Base-by-base conservation (phyloP, 2,113 vertebrate species). In the Corydoras sp. region DNA sequence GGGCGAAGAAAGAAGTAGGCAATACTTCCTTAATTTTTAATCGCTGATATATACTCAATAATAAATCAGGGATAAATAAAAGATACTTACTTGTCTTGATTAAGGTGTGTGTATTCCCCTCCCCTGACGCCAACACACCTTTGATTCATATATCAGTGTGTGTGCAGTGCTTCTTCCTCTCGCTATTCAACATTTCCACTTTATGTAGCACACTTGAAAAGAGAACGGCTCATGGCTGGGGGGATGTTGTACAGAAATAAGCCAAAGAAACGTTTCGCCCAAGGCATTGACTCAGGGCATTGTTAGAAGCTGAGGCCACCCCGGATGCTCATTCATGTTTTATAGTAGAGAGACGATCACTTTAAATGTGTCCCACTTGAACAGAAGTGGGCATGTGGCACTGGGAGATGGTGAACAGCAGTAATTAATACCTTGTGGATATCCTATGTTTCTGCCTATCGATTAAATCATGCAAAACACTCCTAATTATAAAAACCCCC, bases 381-480 rank as follows among this genome's bases (percentile, higher is more conserved):
- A 78, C 74, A 78, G 77, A 79, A 79, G 77, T 74, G 79, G 72
- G 72, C 75, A 68, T 65, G 70, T 65, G 78, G 66, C 73, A 78
- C 77, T 75, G 65, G 75, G 74, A 84, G 82, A 83, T 73, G 56
- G 76, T 70, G 73, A 73, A 74, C 68, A 80, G 76, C 71, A 62
- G 76, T 87, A 89, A 88, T 88, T 86, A 86, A 88, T 84, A 87
- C 85, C 85, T 85, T 85, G 84, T 83, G 85, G 87, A 88, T 85
- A 79, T 85, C 70, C 61, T 58, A 67, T 74, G 75, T 74, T 73
- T 81, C 80, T 82, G 81, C 76, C 83, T 82, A 87, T 86, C 66
- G 78, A 88, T 86, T 83, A 88, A 85, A 83, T 84, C 86, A 85
- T 85, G 87, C 84, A 88, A 86, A 88, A 85, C 81, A 83, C 81